Percentiles rank a stretch among this genome's conserved stretches.
These are phyloP conservation scores for Pherbina coryleti DNA, from an alignment of 2,888 invertebrate genomes.

Conservation along the genomic window DNA sequence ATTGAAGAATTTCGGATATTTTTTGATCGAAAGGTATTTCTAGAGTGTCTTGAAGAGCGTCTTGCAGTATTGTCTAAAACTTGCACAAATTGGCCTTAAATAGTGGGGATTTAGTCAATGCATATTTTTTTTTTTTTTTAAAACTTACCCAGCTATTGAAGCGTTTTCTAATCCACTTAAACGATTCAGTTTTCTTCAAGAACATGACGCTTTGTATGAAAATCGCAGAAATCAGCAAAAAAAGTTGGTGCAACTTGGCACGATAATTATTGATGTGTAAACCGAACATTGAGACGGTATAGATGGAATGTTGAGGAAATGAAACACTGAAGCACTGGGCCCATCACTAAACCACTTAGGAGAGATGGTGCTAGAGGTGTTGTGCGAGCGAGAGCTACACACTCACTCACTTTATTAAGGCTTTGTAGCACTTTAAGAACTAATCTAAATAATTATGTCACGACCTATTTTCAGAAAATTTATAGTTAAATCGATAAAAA, in stretches of 20 bases:
- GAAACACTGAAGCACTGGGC: background rate
- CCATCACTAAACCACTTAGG: conserved; percentile 21
- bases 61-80: too few relatives aligned
- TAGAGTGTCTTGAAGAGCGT: too few relatives aligned
- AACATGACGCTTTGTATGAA: conserved; percentile 60
- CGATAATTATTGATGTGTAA: conserved; percentile 48
- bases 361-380: conserved; percentile 1
- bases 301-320: background rate
- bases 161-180: conserved; percentile 65
- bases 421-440: conserved; percentile 11
- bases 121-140: too few relatives aligned
- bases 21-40: too few relatives aligned
- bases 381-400: conserved; percentile 13
- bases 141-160: conserved; percentile 50
- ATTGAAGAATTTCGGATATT: too few relatives aligned
- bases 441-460: background rate
- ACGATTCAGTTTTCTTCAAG: conserved; percentile 59
- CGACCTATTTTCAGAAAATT: background rate
- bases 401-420: conserved; percentile 8
- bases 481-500: too few relatives aligned
- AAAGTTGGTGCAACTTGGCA: conserved; percentile 62
- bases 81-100: too few relatives aligned
- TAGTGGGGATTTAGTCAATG: too few relatives aligned
- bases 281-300: conserved; percentile 50
- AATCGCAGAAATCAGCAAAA: conserved; percentile 57